phyloP scores from a whole-genome alignment of 2,113 vertebrate species.

The Halcyon senegalensis region DNA sequence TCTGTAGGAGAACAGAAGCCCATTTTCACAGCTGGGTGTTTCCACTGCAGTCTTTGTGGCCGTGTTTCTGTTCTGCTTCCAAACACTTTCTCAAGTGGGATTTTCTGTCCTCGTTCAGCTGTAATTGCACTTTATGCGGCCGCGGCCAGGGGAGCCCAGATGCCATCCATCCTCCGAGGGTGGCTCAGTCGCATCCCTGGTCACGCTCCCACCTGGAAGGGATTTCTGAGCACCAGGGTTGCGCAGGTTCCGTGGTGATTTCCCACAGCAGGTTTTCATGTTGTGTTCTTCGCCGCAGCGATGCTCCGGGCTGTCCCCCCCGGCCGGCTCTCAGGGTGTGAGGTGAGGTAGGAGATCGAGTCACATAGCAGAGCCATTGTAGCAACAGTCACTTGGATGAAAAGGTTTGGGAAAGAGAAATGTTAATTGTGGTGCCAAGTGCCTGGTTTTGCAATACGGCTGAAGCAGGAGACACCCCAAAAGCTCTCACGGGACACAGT shows the following conservation, averaged over 20 bases:
- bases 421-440: not conserved
- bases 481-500: not conserved
- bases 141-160: not conserved
- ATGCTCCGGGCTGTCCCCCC: not conserved
- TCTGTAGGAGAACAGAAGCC: not conserved
- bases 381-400: not conserved
- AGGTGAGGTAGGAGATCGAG: not conserved
- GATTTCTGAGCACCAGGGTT: not conserved
- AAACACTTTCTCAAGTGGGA: not conserved
- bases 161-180: not conserved
- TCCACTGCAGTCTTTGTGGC: not conserved
- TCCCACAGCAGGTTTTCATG: not conserved
- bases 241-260: accelerated
- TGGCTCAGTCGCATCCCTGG: not conserved
- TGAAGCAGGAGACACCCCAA: not conserved
- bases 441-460: not conserved
- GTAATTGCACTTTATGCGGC: not conserved
- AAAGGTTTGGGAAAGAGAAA: not conserved
- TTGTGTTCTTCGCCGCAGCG: not conserved
- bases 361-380: accelerated
- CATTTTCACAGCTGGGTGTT: not conserved
- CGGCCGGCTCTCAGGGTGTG: not conserved
- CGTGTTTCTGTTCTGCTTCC: not conserved
- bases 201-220: not conserved
- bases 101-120: not conserved